phyloP scores from a whole-genome alignment of 2,113 vertebrate species.

The Ivindomyrus marchei region DNA sequence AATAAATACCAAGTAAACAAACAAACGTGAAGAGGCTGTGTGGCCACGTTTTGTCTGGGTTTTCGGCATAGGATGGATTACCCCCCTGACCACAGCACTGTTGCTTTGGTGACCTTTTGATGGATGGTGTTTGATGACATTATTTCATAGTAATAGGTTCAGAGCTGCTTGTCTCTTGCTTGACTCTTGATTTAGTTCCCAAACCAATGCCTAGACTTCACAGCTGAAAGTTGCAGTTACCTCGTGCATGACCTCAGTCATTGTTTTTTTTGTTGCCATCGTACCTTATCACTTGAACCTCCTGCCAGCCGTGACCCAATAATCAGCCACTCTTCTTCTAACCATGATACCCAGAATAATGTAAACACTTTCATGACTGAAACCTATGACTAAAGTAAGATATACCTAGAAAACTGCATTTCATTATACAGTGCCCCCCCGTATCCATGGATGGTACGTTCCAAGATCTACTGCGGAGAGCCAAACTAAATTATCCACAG shows the following conservation, averaged over 20 bases:
- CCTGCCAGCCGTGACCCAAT: background rate
- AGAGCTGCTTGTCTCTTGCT: background rate
- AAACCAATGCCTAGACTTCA: background rate
- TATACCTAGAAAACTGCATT: background rate
- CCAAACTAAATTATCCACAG: background rate
- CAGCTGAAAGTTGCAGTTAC: background rate
- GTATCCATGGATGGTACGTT: background rate
- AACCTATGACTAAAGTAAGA: background rate
- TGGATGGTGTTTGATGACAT: background rate
- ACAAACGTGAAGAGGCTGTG: background rate
- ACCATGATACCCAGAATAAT: background rate
- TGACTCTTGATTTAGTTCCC: background rate
- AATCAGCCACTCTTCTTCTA: background rate
- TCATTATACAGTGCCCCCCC: background rate
- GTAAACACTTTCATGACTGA: background rate
- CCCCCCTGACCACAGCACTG: background rate
- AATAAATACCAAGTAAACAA: background rate
- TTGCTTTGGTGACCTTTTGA: background rate
- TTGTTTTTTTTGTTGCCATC: background rate
- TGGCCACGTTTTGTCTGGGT: background rate
- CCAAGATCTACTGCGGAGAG: background rate
- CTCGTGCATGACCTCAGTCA: background rate
- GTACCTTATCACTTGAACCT: background rate
- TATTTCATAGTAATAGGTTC: background rate
- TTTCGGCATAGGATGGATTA: background rate